Percentiles rank a stretch among this genome's conserved stretches.
These are phyloP conservation scores for Pomatostomus ruficeps DNA, from an alignment of 2,113 vertebrate genomes.

Conservation along the genomic window DNA sequence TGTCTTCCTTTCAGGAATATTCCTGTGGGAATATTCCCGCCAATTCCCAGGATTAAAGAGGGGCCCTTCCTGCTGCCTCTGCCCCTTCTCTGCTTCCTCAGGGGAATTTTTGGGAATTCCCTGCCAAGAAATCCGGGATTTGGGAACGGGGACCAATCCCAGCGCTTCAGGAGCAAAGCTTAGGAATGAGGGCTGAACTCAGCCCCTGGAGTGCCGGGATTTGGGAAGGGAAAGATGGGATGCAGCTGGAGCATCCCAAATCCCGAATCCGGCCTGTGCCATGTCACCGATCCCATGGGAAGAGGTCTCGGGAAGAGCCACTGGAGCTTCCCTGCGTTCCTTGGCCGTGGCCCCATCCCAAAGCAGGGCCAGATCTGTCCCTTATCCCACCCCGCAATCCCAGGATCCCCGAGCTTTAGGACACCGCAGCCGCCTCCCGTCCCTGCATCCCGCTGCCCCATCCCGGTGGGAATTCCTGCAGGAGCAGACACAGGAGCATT, in stretches of 20 bases:
- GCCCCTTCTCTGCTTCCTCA: not conserved
- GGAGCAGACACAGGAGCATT: constrained; percentile 37
- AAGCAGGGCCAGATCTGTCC: fast-evolving
- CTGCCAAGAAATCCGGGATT: not conserved
- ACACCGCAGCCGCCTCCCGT: fast-evolving
- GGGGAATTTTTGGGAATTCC: not conserved
- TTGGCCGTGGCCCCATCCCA: not conserved
- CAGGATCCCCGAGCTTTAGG: not conserved
- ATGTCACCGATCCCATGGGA: not conserved
- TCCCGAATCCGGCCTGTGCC: not conserved
- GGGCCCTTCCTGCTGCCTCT: not conserved
- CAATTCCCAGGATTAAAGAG: not conserved
- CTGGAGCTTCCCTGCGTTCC: not conserved
- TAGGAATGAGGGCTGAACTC: fast-evolving
- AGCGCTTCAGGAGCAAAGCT: fast-evolving
- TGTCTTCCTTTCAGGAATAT: no score
- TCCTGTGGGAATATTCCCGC: not conserved
- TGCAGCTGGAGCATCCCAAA: fast-evolving
- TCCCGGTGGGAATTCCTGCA: not conserved
- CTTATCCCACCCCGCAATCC: fast-evolving
- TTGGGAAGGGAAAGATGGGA: not conserved
- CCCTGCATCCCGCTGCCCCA: not conserved
- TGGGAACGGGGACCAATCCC: not conserved
- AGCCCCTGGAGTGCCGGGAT: fast-evolving
- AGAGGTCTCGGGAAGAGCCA: not conserved